phyloP scores from a whole-genome alignment of 2,888 invertebrate species.

The Nudaria mundana region DNA sequence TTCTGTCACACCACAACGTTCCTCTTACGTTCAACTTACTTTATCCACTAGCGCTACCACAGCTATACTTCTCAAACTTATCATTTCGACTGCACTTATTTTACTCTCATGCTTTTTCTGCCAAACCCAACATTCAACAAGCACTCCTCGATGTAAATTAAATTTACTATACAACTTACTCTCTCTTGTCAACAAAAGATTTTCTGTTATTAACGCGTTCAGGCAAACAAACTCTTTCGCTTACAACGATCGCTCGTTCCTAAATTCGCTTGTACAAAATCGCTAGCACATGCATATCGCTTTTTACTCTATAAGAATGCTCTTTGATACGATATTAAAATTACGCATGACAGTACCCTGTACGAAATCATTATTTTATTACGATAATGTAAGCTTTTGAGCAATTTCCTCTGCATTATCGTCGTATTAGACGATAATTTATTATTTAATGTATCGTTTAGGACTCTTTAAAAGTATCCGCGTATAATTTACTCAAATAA shows the following conservation, averaged over 20 bases:
- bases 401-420: constrained; percentile 20
- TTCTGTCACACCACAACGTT: too few relatives aligned
- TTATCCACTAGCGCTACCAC: too few relatives aligned
- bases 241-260: not conserved
- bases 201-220: too few relatives aligned
- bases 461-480: constrained; percentile 5
- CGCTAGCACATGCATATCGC: not conserved
- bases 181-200: too few relatives aligned
- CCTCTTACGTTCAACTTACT: too few relatives aligned
- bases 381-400: constrained; percentile 21
- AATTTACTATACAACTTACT: too few relatives aligned
- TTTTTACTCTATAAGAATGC: constrained; percentile 10
- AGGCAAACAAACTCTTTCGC: too few relatives aligned
- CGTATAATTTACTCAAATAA: not conserved
- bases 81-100: too few relatives aligned
- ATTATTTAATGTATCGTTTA: constrained; percentile 17
- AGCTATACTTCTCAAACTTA: too few relatives aligned
- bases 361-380: constrained; percentile 30
- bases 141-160: not conserved
- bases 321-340: constrained; percentile 34
- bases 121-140: not conserved
- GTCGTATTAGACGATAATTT: constrained; percentile 24
- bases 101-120: too few relatives aligned
- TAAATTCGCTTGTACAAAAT: not conserved
- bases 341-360: constrained; percentile 21